Conservation (phyloP, 2,113 vertebrate genomes). For the Anser cygnoides region DNA sequence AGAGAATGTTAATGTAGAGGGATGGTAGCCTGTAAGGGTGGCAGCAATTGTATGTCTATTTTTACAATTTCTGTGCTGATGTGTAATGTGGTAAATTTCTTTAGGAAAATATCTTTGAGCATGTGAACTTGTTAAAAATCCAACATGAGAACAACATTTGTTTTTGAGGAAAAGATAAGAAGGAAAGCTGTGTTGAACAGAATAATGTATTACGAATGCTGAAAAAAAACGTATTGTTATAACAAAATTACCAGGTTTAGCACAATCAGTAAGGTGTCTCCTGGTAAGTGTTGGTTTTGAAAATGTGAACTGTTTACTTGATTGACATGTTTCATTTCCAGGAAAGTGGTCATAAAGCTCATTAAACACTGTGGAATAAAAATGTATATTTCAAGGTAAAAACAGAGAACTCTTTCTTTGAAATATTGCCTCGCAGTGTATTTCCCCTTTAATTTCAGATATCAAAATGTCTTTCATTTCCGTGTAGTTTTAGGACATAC, state of each 20-base stretch:
- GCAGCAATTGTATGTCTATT: neutral
- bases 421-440: neutral
- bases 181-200: neutral
- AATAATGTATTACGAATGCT: neutral
- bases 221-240: neutral
- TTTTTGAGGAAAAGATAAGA: neutral
- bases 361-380: conserved; percentile 33
- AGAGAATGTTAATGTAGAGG: neutral
- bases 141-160: neutral
- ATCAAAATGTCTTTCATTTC: neutral
- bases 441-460: neutral
- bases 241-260: neutral
- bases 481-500: neutral
- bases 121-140: neutral
- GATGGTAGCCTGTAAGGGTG: neutral
- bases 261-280: neutral
- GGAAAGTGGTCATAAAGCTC: neutral
- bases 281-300: neutral
- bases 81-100: neutral
- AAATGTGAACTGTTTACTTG: neutral
- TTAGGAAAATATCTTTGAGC: neutral
- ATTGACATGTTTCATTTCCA: neutral
- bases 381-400: neutral
- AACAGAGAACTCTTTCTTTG: neutral
- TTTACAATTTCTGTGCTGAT: neutral